Percentiles rank a stretch among this genome's conserved stretches.
These are phyloP conservation scores for Podabrus alpinus DNA, from an alignment of 2,888 invertebrate species.

Conservation along the genomic window DNA sequence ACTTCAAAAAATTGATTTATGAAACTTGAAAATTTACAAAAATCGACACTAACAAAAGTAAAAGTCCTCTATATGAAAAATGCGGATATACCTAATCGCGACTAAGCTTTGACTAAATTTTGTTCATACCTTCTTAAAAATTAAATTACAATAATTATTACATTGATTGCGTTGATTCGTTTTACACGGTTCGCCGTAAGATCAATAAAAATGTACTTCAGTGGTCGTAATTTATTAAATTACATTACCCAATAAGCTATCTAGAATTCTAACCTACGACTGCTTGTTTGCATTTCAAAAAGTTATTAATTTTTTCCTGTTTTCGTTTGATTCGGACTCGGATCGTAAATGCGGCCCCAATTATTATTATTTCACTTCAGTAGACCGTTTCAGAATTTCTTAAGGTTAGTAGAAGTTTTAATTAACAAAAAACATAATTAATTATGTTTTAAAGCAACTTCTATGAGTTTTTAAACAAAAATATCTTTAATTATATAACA, in stretches of 20 bases:
- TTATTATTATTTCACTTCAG: not conserved
- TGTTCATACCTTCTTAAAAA: no score
- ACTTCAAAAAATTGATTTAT: no score
- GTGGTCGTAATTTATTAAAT: not conserved
- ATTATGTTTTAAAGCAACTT: not conserved
- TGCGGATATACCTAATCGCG: no score
- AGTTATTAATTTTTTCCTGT: not conserved
- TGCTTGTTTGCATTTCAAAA: not conserved
- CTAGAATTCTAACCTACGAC: not conserved
- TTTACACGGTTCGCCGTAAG: no score
- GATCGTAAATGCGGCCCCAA: not conserved
- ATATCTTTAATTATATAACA: slow-evolving; percentile 12
- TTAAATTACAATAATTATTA: no score
- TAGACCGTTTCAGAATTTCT: not conserved
- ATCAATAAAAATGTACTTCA: not conserved
- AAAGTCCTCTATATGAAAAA: no score
- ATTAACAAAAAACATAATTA: not conserved
- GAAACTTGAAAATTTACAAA: no score
- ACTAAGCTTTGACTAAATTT: no score
- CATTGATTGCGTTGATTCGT: no score
- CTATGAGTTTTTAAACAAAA: not conserved
- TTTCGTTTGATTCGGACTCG: not conserved
- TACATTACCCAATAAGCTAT: not conserved
- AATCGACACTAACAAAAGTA: no score
- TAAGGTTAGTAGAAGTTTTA: not conserved